Conservation (phyloP, 1,140 invertebrate genomes). For the Lepidostoma basale region DNA sequence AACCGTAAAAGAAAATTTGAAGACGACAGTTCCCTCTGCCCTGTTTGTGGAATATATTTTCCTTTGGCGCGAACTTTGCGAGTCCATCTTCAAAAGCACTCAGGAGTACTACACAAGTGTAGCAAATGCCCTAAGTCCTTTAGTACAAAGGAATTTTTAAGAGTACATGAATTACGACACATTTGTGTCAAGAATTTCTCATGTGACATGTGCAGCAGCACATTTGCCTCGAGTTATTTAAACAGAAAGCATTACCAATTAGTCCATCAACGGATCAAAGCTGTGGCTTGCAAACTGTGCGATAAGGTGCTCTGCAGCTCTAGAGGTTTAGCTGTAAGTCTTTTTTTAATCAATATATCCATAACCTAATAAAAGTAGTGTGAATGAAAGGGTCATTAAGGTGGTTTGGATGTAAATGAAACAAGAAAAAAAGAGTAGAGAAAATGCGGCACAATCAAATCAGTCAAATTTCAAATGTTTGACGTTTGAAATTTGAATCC, state of each 20-base stretch:
- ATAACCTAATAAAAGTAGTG: not conserved
- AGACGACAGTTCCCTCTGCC: slow-evolving; percentile 13
- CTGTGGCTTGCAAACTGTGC: slow-evolving; percentile 16
- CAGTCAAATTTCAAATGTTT: not conserved
- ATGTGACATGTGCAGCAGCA: slow-evolving; percentile 6
- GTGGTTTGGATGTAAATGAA: too few species aligned
- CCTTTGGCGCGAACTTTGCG: not conserved
- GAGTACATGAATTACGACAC: slow-evolving; percentile 7
- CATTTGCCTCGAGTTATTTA: slow-evolving; percentile 1
- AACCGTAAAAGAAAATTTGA: slow-evolving; percentile 15
- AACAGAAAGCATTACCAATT: slow-evolving; percentile 4
- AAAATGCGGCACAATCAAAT: not conserved
- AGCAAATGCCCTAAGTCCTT: slow-evolving; percentile 7
- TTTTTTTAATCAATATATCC: not conserved
- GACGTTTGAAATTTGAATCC: not conserved
- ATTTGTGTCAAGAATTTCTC: not conserved
- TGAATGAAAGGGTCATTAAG: too few species aligned
- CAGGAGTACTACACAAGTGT: slow-evolving; percentile 11
- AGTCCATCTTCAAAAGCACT: slow-evolving; percentile 7
- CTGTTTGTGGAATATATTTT: slow-evolving; percentile 3
- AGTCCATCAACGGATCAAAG: not conserved
- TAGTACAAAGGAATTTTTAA: not conserved
- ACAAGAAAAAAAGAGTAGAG: too few species aligned
- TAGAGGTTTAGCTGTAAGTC: slow-evolving; percentile 6
- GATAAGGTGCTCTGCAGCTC: not conserved